A percentile compares a stretch with the other conserved stretches of the same genome.
phyloP scores from a whole-genome alignment of 2,797 vertebrate species.

The Momotus momota region DNA sequence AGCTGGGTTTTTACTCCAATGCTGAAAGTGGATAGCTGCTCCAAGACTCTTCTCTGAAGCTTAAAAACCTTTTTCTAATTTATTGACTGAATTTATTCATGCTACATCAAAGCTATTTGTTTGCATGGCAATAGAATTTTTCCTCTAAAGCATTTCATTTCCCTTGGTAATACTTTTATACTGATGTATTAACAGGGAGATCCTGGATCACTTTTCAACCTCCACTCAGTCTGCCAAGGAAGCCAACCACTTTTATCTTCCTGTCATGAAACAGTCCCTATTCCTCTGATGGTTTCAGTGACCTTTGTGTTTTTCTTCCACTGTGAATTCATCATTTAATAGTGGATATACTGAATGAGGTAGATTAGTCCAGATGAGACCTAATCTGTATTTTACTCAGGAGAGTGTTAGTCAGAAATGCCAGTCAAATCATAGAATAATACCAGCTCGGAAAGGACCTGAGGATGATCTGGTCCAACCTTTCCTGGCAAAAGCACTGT shows the following conservation, averaged over 20 bases:
- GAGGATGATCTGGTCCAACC: neutral
- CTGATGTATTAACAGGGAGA: neutral
- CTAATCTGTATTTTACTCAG: neutral
- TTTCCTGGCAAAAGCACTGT: neutral
- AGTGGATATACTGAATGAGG: neutral
- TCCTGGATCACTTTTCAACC: neutral
- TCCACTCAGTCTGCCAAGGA: neutral
- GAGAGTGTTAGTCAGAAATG: neutral
- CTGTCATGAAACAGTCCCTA: neutral
- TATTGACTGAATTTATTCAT: neutral
- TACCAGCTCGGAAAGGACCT: neutral
- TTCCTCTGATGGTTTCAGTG: neutral
- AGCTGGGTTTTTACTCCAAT: neutral
- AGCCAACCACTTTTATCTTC: neutral
- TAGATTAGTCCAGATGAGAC: neutral
- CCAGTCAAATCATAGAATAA: neutral
- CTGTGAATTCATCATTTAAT: neutral
- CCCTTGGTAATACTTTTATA: neutral
- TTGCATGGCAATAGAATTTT: neutral
- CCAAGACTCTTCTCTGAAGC: neutral
- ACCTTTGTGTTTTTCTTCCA: neutral
- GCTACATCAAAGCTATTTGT: neutral
- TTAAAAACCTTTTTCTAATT: neutral
- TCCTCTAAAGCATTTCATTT: neutral
- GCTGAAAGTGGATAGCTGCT: neutral